phyloP scores from a whole-genome alignment of 2,113 vertebrate species.

The Xyrauchen texanus region DNA sequence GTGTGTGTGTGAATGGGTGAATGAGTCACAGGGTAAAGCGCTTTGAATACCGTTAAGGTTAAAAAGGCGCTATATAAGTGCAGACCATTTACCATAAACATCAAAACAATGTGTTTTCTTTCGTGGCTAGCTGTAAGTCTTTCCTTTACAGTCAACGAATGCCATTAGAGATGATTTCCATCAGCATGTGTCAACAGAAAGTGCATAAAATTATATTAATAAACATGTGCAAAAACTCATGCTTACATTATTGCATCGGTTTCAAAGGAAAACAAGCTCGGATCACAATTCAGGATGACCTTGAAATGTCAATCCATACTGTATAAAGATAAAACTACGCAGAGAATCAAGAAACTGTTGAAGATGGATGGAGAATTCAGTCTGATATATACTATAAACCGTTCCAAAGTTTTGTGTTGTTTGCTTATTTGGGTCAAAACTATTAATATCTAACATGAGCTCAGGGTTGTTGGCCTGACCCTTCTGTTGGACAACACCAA shows the following conservation, averaged over 20 bases:
- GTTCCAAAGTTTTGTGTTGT: constrained; percentile 18
- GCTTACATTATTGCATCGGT: background rate
- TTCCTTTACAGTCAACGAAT: too few species aligned
- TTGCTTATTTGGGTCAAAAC: constrained; percentile 29
- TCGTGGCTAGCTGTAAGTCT: too few species aligned
- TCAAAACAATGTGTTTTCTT: too few species aligned
- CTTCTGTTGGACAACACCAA: constrained; percentile 55
- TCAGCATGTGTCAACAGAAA: too few species aligned
- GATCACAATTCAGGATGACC: background rate
- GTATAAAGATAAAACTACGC: background rate
- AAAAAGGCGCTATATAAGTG: too few species aligned
- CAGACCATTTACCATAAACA: too few species aligned
- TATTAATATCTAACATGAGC: constrained; percentile 49
- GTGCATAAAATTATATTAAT: too few species aligned
- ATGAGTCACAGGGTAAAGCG: too few species aligned
- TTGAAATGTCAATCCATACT: background rate
- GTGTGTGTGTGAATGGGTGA: too few species aligned
- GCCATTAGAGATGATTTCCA: too few species aligned
- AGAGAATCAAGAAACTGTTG: background rate
- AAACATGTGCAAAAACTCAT: background rate
- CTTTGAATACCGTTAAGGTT: too few species aligned
- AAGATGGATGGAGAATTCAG: background rate
- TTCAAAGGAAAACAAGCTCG: background rate
- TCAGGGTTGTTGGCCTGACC: constrained; percentile 47
- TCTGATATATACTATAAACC: background rate